Base-by-base conservation (phyloP, 2,888 invertebrate species). In the Drosophila silvestris region DNA sequence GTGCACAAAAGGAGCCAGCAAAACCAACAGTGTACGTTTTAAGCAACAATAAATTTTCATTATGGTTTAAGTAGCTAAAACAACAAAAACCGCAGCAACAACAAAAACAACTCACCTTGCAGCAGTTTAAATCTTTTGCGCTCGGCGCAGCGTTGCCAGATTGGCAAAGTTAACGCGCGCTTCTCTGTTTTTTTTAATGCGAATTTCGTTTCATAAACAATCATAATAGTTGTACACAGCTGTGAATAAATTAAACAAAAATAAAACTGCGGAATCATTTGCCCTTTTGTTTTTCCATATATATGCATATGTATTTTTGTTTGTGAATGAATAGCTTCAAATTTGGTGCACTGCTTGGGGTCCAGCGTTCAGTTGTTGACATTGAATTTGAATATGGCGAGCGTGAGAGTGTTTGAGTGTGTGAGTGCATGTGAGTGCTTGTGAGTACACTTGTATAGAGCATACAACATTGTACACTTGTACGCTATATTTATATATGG, bases 101-200 rank as follows among this genome's bases (percentile, higher is more conserved):
- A 67, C 53, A 64, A 33, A 39, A 74, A 64, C 51, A 60, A 62
- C 51, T 79, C 68, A 79, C 76, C 76, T 78, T 79, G 79, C 66
- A 54, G 71, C 58, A 26, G 33, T 35, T 70, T 35, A 58, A 39
- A 50, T 72, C 64, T 67, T 51, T 60, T 41, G 51, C 65, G 60
- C 79, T 72, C 57, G 52, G 14, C 7, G 3, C 54, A 62, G 81
- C 32, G 74, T 80, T 79, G 80, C 79, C 79, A 79, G 80, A 77
- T 44, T 30, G n/a, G 19, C 26, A 26, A 47, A 26, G 44, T 32
- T 39, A 10, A 16, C 41, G 33, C 33, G 28, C 39, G 22, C 33
- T 52, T 26, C 44, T 58, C 30, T 30, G 26, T 16, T 19, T 26
- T 16, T n/a, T 22, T 56, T 30, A 28, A 32, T 47, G 66, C 47